Base-by-base conservation (phyloP, 2,888 invertebrate genomes). In the Drosophila parthenogenetica region DNA sequence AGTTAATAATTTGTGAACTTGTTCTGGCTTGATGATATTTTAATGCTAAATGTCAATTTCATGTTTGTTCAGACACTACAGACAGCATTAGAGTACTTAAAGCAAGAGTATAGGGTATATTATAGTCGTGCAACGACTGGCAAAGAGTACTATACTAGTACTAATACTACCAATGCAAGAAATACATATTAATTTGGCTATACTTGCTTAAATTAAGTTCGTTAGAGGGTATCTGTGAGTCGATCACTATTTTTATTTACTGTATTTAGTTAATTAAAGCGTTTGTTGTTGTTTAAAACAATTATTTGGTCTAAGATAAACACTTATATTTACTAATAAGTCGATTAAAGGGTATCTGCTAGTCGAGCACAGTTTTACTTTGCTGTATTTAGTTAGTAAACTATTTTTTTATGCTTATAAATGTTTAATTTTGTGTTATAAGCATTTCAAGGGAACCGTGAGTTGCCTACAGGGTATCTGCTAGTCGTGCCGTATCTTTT, bases 1-100 rank as follows among this genome's bases (percentile, higher is more conserved):
- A 32, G 16, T 19, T 8, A 3, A 3, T 0, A 1, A 17, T 14
- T 1, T 2, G 2, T 4, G 3, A 5, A 1, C 0, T 3, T 13
- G 10, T 0, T 4, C 4, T 10, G 4, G 5, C n/a, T 22, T 19
- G 1, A 10, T 25, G 8, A 14, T 14, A 11, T 16, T 5, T 46
- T 1, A 4, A 29, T 16, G 10, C 2, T 48, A 16, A 11, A 11
- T 11, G 10, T 25, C 5, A 10, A 16, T 14, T 25, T 14, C 10
- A 25, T 2, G 5, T 5, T 5, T 45, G 3, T n/a, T 4, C 25
- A 10, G 25, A 1, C 13, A 13, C 13, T 45, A n/a, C 7, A 7
- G 13, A 5, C 7, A 45, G 0, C 7, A 1, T 5, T n/a, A 25
- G 8, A 3, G 8, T 7, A 16, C 3, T 10, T 16, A 14, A 29